Conservation (phyloP, 30 jellyfish, hydroid and myxozoan genomes). For the Chironex yamaguchii region DNA sequence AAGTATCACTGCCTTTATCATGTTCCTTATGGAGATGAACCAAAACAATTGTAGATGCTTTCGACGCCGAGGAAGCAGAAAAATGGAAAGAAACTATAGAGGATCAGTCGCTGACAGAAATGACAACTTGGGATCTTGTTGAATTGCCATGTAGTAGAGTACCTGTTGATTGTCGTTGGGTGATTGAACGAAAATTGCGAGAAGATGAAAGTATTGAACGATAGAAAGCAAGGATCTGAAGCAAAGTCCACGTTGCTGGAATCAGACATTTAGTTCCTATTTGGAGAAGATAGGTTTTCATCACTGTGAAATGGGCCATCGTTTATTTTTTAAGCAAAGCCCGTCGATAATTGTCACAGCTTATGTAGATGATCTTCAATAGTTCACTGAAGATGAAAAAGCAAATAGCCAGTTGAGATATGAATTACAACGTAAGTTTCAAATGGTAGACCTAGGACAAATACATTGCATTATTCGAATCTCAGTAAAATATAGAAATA, state of each 20-base stretch:
- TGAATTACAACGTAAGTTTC: not conserved
- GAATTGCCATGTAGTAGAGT: too few species aligned
- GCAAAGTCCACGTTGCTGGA: conserved; percentile 53
- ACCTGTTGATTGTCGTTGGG: too few species aligned
- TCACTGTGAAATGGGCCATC: too few species aligned
- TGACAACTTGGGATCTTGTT: too few species aligned
- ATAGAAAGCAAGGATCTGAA: conserved; percentile 42
- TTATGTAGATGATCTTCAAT: not conserved
- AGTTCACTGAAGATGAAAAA: conserved; percentile 11
- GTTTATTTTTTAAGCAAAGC: not conserved
- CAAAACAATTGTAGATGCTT: too few species aligned
- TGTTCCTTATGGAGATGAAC: too few species aligned
- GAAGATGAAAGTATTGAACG: too few species aligned
- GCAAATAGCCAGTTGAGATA: not conserved
- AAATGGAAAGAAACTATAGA: too few species aligned
- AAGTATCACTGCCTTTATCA: too few species aligned
- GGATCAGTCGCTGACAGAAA: too few species aligned
- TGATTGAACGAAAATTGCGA: too few species aligned
- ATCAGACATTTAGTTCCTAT: not conserved
- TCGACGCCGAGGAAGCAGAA: too few species aligned
- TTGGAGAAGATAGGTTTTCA: conserved; percentile 3
- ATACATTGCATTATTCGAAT: conserved; percentile 23
- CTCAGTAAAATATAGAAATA: not conserved
- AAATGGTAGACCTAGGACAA: conserved; percentile 35
- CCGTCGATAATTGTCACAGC: not conserved